Evolutionary conservation across 2,797 vertebrate genomes (phyloP), one percentile per base, ranked within the genome.

Genomic region (Uromys caudimaculatus): DNA sequence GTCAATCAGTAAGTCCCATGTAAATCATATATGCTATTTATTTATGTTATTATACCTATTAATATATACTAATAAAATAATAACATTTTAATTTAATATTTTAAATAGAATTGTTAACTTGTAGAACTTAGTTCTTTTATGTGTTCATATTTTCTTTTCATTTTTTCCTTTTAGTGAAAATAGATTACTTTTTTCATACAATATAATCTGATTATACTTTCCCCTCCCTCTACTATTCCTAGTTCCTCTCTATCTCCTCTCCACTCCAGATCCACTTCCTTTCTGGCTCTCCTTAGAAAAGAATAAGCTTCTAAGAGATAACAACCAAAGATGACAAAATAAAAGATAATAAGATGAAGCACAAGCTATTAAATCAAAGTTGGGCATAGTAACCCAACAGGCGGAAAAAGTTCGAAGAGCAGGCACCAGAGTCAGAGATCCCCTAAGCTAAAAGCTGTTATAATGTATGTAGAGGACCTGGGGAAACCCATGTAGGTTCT

Each of bases 91-190:
- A 4, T 69, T 89, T 6, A 92, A 82, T 16, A 5, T 21, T 79
- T 91, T 79, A 4, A 83, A 81, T 50, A 67, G 23, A 96, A 93
- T 77, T 95, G 60, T 3, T 29, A 64, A 64, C 60, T 60, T 60
- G 12, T 64, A 64, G 27, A 64, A 64, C 60, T 64, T 29, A 29
- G 17, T 75, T 92, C 89, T 56, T 83, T 73, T 5, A 27, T 85
- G 75, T 95, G 19, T 64, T 97, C 91, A 47, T 92, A 56, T 56
- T 93, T 82, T 50, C 19, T 50, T 35, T 62, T 95, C 86, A 41
- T 90, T 76, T 93, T 86, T 50, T 54, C 10, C 32, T n/a, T 78
- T 78, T 78, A 12, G 16, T 78, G 29, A 54, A 54, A 78, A 52
- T 78, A 32, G 16, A 78, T 9, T 12, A 32, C 9, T 1, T 52